A percentile compares a stretch with the other conserved stretches of the same genome.
Evolutionary conservation across 2,888 invertebrate genomes (phyloP).

Genomic region (Mythimna pallens): DNA sequence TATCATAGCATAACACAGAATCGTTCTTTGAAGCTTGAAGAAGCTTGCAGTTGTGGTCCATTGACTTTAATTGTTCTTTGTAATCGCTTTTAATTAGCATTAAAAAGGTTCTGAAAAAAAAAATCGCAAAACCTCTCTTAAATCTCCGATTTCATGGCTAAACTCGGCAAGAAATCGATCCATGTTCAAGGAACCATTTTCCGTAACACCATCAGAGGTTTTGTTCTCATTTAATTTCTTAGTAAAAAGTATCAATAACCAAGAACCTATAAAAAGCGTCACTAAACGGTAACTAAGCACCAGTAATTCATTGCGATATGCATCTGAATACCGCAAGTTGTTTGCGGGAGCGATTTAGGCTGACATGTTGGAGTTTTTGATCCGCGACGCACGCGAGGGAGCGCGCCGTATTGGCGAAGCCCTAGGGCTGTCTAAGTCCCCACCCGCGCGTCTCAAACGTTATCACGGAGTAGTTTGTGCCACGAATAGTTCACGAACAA

Average conservation of each 20-base stretch:
- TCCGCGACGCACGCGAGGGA: conserved; percentile 61
- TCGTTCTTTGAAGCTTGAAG: conserved; percentile 25
- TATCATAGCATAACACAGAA: conserved; percentile 11
- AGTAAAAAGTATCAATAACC: conserved; percentile 58
- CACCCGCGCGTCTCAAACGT: conserved; percentile 36
- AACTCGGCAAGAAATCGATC: conserved; percentile 38
- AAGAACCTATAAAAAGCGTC: conserved; percentile 64
- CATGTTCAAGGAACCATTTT: conserved; percentile 33
- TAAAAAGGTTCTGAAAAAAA: conserved; percentile 23
- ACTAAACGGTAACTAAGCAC: conserved; percentile 72
- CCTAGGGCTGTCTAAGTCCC: conserved; percentile 54
- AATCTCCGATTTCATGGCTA: conserved; percentile 44
- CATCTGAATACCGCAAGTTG: conserved; percentile 70
- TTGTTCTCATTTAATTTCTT: conserved; percentile 55
- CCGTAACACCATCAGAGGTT: conserved; percentile 39
- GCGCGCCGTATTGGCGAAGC: conserved; percentile 50
- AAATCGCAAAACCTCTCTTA: conserved; percentile 15
- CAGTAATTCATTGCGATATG: conserved; percentile 70
- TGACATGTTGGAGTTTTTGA: conserved; percentile 70
- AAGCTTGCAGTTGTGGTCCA: conserved; percentile 39
- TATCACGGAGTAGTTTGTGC: conserved; percentile 50
- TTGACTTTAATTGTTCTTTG: conserved; percentile 49
- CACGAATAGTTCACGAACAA: conserved; percentile 39
- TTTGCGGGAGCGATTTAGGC: conserved; percentile 74
- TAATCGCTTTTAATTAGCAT: conserved; percentile 49